A percentile compares a stretch with the other conserved stretches of the same genome.
These are phyloP conservation scores for Salmo trutta DNA, from an alignment of 2,797 vertebrate species.

Conservation along the genomic window DNA sequence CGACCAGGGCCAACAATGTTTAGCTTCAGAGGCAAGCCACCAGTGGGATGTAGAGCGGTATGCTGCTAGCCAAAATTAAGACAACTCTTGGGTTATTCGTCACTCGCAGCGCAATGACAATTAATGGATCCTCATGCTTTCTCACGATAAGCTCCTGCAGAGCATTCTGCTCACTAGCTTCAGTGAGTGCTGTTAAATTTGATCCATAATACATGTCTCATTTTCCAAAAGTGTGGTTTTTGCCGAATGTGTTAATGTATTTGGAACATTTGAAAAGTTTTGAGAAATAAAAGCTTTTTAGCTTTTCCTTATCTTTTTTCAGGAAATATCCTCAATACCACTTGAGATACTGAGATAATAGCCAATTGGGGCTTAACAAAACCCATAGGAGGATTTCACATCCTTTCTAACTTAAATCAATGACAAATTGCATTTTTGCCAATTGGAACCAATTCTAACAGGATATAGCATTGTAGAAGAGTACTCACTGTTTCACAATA, in stretches of 20 bases:
- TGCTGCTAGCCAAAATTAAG: slow-evolving; percentile 40
- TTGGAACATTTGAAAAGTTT: slow-evolving; percentile 39
- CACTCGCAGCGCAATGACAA: slow-evolving; percentile 43
- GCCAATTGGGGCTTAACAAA: slow-evolving; percentile 19
- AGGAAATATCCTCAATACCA: slow-evolving; percentile 12
- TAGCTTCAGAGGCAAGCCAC: no score
- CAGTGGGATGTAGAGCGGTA: background rate
- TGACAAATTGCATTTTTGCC: slow-evolving; percentile 11
- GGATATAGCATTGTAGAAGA: background rate
- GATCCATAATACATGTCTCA: slow-evolving; percentile 55
- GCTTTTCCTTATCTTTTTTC: slow-evolving; percentile 26
- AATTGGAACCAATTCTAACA: slow-evolving; percentile 1
- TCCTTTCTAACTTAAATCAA: slow-evolving; percentile 9
- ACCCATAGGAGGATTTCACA: slow-evolving; percentile 2
- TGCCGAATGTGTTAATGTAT: slow-evolving; percentile 41
- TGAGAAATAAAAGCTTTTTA: background rate
- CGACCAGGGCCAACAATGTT: no score
- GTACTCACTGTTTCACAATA: background rate
- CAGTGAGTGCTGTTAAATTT: slow-evolving; percentile 46
- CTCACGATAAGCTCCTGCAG: slow-evolving; percentile 53
- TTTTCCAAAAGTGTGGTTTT: slow-evolving; percentile 39
- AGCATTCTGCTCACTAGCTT: slow-evolving; percentile 46
- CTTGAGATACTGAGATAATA: slow-evolving; percentile 14
- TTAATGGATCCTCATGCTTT: slow-evolving; percentile 64
- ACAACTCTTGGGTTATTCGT: slow-evolving; percentile 39